Evolutionary conservation across 30 jellyfish, hydroid and myxozoan species (phyloP), one percentile per base, ranked within the genome.

Genomic region (Haliclystus octoradiatus): DNA sequence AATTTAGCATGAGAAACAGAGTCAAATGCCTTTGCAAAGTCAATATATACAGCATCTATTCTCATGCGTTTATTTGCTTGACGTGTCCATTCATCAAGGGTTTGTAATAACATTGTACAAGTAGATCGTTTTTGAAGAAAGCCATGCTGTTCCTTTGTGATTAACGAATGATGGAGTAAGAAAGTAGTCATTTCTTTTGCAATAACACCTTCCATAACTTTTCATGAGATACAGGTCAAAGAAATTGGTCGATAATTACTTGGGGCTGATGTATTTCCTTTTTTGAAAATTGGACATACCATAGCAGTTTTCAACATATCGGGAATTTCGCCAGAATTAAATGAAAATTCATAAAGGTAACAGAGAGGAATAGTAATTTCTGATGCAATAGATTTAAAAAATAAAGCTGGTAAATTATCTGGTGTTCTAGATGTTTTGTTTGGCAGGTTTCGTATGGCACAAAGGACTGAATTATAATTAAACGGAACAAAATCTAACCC

Each of bases 211-310:
- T 75, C 87, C 1, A 75, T 30, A 32, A 75, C 34, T 65, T 65
- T 65, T 31, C 87, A 75, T 26, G n/a, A n/a, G n/a, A n/a, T n/a
- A n/a, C n/a, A n/a, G n/a, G n/a, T n/a, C n/a, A n/a, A n/a, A n/a
- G n/a, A 75, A 57, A 75, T 65, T 1, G 79, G 74, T 68, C 87
- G 33, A 31, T 75, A 65, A 63, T 66, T 75, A 22, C 68, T 63
- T 0, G 87, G 87, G 52, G 65, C 82, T 28, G 12, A 2, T 65
- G 30, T 65, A n/a, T 65, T 65, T 1, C 51, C 74, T 52, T 71
- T 71, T 33, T 57, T 71, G 68, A 28, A 52, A 26, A 52, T 26
- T 51, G 82, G 82, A 52, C 65, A 52, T 14, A 71, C 72, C 32
- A 31, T 71, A 2, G 82, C 82, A 46, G 22, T 71, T 30, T 12